Conservation (phyloP, 2,888 invertebrate species). For the Ditula angustiorana region DNA sequence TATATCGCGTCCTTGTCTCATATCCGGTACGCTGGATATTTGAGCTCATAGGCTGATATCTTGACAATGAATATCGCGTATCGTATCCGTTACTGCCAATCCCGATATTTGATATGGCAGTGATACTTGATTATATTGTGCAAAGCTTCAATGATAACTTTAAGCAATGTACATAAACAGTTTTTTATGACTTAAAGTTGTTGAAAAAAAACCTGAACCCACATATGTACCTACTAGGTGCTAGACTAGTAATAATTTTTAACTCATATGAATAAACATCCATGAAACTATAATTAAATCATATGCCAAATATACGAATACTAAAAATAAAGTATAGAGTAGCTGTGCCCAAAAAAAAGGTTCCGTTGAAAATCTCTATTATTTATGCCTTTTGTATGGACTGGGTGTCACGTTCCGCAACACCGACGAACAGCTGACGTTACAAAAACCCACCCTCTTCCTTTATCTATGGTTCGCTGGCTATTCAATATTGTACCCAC, state of each 20-base stretch:
- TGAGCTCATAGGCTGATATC: conserved; percentile 39
- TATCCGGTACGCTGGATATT: conserved; percentile 27
- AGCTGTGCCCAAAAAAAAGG: conserved; percentile 37
- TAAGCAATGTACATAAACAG: conserved; percentile 8
- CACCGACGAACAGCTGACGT: conserved; percentile 70
- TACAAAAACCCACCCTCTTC: conserved; percentile 66
- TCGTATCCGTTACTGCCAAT: conserved; percentile 45
- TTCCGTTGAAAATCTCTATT: conserved; percentile 55
- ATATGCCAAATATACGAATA: neutral
- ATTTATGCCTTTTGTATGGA: conserved; percentile 55
- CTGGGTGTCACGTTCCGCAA: conserved; percentile 58
- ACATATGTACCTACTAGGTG: too few relatives aligned
- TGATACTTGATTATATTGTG: conserved; percentile 22
- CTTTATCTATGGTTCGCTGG: conserved; percentile 57
- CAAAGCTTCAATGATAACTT: conserved; percentile 6
- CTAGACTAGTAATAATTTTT: too few relatives aligned
- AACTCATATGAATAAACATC: too few relatives aligned
- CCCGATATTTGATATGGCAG: conserved; percentile 50
- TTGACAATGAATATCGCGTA: conserved; percentile 41
- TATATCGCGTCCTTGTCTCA: conserved; percentile 43
- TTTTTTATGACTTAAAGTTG: too few relatives aligned
- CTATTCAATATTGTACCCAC: conserved; percentile 48
- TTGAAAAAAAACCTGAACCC: too few relatives aligned
- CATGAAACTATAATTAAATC: neutral
- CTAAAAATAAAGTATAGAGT: conserved; percentile 23